Evolutionary conservation across 2,113 vertebrate genomes (phyloP).

Genomic region (Narcine bancroftii): DNA sequence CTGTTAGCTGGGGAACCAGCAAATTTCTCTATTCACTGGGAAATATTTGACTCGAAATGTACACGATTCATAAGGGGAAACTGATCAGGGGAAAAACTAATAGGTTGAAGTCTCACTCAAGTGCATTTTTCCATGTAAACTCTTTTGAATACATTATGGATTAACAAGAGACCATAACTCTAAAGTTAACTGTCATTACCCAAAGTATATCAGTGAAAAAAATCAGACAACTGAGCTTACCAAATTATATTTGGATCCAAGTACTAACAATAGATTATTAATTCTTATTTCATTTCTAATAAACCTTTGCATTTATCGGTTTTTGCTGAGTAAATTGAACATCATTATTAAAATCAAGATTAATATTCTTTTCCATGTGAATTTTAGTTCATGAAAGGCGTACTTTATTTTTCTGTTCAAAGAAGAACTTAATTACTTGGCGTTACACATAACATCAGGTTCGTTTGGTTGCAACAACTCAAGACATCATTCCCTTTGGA

Average conservation of each 20-base stretch:
- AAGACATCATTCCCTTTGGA: background rate
- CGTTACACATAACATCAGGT: background rate
- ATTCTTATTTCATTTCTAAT: background rate
- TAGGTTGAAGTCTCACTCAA: background rate
- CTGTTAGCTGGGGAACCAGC: background rate
- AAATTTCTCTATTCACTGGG: background rate
- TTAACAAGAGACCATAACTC: background rate
- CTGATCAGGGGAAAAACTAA: background rate
- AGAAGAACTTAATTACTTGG: background rate
- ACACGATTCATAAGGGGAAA: background rate
- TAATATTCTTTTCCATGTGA: background rate
- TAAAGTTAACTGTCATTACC: too few relatives aligned
- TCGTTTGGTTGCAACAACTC: background rate
- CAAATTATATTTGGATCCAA: background rate
- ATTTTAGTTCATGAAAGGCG: background rate
- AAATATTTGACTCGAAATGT: background rate
- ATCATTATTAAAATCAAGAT: background rate
- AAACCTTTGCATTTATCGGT: background rate
- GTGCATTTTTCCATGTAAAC: background rate
- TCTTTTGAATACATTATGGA: background rate
- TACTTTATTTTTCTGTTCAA: conserved; percentile 2
- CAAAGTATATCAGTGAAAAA: background rate
- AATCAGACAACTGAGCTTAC: too few relatives aligned
- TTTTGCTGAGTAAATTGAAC: background rate
- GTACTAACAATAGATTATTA: background rate